These are phyloP conservation scores for Atherinomorus stipes DNA, from an alignment of 2,113 vertebrate species.

Conservation along the genomic window DNA sequence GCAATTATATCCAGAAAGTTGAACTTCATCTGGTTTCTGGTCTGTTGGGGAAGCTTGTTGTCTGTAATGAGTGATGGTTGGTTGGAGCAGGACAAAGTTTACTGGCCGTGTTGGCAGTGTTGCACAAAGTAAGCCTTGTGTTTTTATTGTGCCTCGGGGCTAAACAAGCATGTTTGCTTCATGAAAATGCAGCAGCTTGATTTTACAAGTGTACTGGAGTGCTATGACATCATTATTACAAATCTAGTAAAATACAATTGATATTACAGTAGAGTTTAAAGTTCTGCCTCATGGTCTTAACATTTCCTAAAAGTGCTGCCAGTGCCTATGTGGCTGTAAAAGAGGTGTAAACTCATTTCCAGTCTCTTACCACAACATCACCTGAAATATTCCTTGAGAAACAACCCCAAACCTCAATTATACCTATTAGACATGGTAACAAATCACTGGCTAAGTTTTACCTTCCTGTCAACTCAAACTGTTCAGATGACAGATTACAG, in stretches of 20 bases:
- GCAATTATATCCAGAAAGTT: conserved; percentile 23
- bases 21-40: conserved; percentile 29
- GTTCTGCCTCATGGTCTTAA: background rate
- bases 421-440: conserved; percentile 11
- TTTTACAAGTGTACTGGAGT: conserved; percentile 35
- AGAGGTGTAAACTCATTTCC: background rate
- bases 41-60: conserved; percentile 21
- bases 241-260: conserved; percentile 12
- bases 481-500: conserved; percentile 21
- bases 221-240: conserved; percentile 32
- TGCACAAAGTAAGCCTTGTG: conserved; percentile 11
- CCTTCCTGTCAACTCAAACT: conserved; percentile 26
- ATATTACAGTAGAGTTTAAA: conserved; percentile 2
- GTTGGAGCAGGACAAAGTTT: conserved; percentile 27
- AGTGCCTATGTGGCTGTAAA: background rate
- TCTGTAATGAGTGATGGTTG: conserved; percentile 21
- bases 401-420: conserved; percentile 3
- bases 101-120: conserved; percentile 18
- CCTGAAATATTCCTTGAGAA: background rate
- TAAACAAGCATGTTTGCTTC: conserved; percentile 8
- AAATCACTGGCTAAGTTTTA: conserved; percentile 21
- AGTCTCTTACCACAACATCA: conserved; percentile 8
- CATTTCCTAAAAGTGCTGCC: background rate
- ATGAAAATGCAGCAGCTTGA: conserved; percentile 26
- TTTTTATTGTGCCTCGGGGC: conserved; percentile 11